A percentile compares a stretch with the other conserved stretches of the same genome.
phyloP scores from a whole-genome alignment of 2,888 invertebrate species.

The Lithosia quadra region DNA sequence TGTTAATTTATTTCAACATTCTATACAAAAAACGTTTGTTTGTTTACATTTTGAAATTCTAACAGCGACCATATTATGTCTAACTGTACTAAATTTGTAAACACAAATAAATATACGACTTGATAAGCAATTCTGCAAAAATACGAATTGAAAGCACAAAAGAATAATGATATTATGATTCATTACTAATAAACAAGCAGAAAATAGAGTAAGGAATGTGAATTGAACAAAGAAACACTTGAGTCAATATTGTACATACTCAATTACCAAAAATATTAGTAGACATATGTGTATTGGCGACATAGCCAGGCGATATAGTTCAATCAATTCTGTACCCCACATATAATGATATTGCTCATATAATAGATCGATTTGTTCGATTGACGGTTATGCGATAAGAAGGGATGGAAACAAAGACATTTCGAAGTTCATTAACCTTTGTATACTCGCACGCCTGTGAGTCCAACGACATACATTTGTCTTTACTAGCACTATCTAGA shows the following conservation, averaged over 20 bases:
- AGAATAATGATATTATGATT: neutral
- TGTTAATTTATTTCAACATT: too few species aligned
- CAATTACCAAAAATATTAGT: conserved; percentile 1
- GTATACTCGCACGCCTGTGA: neutral
- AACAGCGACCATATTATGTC: too few species aligned
- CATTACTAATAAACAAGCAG: conserved; percentile 6
- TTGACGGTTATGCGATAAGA: neutral
- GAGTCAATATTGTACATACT: conserved; percentile 41
- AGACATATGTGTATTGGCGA: neutral
- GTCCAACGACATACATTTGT: too few species aligned
- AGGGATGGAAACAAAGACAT: neutral
- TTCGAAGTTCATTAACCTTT: too few species aligned
- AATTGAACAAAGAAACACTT: conserved; percentile 35
- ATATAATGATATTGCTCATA: neutral
- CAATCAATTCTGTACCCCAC: neutral
- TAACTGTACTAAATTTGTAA: too few species aligned
- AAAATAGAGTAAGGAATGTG: conserved; percentile 23
- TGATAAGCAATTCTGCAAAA: too few species aligned
- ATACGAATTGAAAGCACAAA: neutral
- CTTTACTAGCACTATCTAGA: too few species aligned
- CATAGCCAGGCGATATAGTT: neutral
- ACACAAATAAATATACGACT: too few species aligned
- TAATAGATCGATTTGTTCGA: neutral
- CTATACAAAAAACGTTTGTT: too few species aligned
- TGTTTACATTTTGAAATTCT: too few species aligned